Evolutionary conservation across 2,797 vertebrate genomes (phyloP).

Genomic region (Acipenser transmontanus): DNA sequence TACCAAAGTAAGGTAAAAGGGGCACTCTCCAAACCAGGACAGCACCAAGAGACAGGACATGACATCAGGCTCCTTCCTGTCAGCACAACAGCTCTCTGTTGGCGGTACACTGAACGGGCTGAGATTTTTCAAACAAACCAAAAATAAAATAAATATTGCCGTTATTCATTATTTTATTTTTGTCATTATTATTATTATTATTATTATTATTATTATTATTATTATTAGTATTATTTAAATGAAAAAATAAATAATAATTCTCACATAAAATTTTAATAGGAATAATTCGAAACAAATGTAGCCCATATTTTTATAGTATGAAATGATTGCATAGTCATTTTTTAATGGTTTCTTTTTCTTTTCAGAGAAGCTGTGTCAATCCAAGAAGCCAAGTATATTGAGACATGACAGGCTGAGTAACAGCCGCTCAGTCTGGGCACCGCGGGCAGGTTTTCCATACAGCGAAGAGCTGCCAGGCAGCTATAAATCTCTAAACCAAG

Average conservation of each 20-base stretch:
- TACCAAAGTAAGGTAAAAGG: too few species aligned
- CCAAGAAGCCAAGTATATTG: slow-evolving; percentile 24
- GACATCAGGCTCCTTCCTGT: slow-evolving; percentile 25
- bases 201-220: too few species aligned
- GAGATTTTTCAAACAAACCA: slow-evolving; percentile 16
- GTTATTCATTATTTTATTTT: slow-evolving; percentile 30
- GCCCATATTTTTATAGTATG: slow-evolving; percentile 45
- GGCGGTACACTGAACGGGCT: not conserved
- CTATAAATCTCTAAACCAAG: slow-evolving; percentile 8
- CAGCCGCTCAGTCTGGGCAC: slow-evolving; percentile 24
- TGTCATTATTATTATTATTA: not conserved
- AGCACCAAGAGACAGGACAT: slow-evolving; percentile 20
- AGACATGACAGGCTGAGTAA: slow-evolving; percentile 30
- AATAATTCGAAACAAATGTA: slow-evolving; percentile 49
- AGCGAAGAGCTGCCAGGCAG: slow-evolving; percentile 7
- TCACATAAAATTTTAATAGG: slow-evolving; percentile 40
- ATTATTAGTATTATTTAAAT: not conserved
- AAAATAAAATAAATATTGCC: slow-evolving; percentile 29
- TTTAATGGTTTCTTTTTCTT: slow-evolving; percentile 42
- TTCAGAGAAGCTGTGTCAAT: slow-evolving; percentile 18
- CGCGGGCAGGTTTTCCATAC: slow-evolving; percentile 14
- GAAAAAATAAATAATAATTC: slow-evolving; percentile 19
- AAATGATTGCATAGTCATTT: slow-evolving; percentile 42
- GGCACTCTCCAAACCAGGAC: too few species aligned
- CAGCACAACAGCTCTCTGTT: slow-evolving; percentile 11